Percentiles rank a stretch among this genome's conserved stretches.
These are phyloP conservation scores for Panagrolaimus sp. DNA, from an alignment of 1,140 invertebrate genomes.

Conservation along the genomic window DNA sequence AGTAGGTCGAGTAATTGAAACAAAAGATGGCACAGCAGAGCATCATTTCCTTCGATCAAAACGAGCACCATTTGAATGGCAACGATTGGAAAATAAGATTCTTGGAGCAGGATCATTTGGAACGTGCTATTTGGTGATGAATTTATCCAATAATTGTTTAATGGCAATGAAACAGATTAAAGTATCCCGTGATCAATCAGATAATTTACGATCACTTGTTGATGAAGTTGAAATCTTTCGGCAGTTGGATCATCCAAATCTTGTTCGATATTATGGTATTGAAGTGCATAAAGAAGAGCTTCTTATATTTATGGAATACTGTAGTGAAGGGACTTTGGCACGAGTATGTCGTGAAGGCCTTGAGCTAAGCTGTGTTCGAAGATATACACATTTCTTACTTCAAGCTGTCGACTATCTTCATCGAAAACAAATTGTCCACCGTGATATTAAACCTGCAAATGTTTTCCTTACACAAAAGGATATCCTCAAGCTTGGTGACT, in stretches of 20 bases:
- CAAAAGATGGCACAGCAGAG: not conserved
- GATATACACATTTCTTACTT: constrained; percentile 42
- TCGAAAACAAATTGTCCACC: constrained; percentile 39
- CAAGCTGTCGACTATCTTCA: constrained; percentile 46
- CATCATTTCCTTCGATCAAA: constrained; percentile 13
- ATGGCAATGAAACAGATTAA: constrained; percentile 81
- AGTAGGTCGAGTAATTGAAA: constrained; percentile 11
- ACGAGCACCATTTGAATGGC: constrained; percentile 29
- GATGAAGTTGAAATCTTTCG: constrained; percentile 84
- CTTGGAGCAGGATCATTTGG: constrained; percentile 58
- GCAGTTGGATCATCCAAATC: constrained; percentile 68
- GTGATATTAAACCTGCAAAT: constrained; percentile 67
- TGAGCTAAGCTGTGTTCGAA: constrained; percentile 40
- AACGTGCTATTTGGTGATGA: constrained; percentile 83
- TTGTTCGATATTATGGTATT: constrained; percentile 83
- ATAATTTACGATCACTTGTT: constrained; percentile 69
- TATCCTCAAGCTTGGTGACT: constrained; percentile 80
- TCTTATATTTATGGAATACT: constrained; percentile 64
- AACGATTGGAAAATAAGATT: constrained; percentile 25
- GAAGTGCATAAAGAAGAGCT: constrained; percentile 74
- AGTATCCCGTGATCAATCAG: constrained; percentile 19
- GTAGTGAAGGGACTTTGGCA: constrained; percentile 64
- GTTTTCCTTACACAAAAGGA: constrained; percentile 78
- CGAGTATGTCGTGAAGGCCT: constrained; percentile 51
- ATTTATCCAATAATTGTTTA: constrained; percentile 75